Conservation (phyloP, 2,797 vertebrate species). For the Urophycis tenuis region DNA sequence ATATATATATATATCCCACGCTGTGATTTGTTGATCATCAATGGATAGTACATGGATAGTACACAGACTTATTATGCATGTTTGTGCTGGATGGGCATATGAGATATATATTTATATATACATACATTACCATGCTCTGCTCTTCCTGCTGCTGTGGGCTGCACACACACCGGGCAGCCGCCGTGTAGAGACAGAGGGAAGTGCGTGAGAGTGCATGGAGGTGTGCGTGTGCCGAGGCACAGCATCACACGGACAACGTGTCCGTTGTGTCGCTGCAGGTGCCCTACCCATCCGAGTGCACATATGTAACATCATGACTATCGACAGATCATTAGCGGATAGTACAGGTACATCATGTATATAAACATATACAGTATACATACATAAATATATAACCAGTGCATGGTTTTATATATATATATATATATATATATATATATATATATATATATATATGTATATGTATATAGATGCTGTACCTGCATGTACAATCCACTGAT, state of each 20-base stretch:
- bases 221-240: not conserved
- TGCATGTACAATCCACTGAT: too few relatives aligned
- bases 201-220: too few relatives aligned
- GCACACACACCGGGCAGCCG: not conserved
- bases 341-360: not conserved
- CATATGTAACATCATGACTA: not conserved
- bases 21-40: too few relatives aligned
- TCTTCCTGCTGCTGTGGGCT: not conserved
- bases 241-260: not conserved
- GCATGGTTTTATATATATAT: too few relatives aligned
- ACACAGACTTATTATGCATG: too few relatives aligned
- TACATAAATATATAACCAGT: too few relatives aligned
- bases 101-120: too few relatives aligned
- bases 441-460: too few relatives aligned
- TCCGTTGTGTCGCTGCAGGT: not conserved
- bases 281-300: not conserved
- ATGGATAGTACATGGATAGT: too few relatives aligned
- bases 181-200: not conserved
- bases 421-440: too few relatives aligned
- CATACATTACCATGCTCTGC: constrained; percentile 46
- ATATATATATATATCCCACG: too few relatives aligned
- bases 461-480: not conserved
- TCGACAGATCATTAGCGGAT: not conserved
- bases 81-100: too few relatives aligned
- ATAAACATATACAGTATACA: not conserved